phyloP scores from a whole-genome alignment of 2,113 vertebrate species.

The Pollimyrus isidori region DNA sequence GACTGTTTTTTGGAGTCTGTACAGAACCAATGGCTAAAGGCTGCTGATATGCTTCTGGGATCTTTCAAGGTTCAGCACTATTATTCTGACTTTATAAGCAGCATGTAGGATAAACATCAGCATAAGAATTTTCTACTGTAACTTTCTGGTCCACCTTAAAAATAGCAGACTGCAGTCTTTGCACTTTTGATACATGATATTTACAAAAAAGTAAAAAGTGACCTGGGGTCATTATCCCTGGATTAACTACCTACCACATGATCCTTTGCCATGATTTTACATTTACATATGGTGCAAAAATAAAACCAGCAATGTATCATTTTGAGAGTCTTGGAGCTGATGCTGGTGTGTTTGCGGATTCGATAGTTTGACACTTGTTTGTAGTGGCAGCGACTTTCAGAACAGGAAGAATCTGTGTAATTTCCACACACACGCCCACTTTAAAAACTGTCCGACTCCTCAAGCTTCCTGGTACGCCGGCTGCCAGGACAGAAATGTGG shows the following conservation, averaged over 20 bases:
- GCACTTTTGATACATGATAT: neutral
- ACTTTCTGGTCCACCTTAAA: neutral
- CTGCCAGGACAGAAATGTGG: neutral
- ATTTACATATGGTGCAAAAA: neutral
- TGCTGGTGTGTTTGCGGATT: neutral
- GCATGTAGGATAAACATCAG: neutral
- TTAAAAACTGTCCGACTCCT: constrained; percentile 20
- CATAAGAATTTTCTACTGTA: neutral
- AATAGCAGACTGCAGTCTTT: too few species aligned
- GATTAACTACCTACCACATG: neutral
- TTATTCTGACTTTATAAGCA: neutral
- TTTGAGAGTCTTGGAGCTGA: neutral
- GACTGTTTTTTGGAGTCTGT: neutral
- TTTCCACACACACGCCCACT: neutral
- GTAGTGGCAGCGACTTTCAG: neutral
- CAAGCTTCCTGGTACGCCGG: constrained; percentile 26
- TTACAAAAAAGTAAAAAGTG: neutral
- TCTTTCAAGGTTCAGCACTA: neutral
- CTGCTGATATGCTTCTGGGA: neutral
- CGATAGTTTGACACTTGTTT: neutral
- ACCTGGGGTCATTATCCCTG: neutral
- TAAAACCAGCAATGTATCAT: neutral
- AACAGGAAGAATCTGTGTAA: neutral
- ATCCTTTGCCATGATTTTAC: neutral
- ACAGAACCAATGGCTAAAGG: neutral